Percentiles rank a stretch among this genome's conserved stretches.
Evolutionary conservation across 2,113 vertebrate genomes (phyloP).

Genomic region (Agelaius phoeniceus): DNA sequence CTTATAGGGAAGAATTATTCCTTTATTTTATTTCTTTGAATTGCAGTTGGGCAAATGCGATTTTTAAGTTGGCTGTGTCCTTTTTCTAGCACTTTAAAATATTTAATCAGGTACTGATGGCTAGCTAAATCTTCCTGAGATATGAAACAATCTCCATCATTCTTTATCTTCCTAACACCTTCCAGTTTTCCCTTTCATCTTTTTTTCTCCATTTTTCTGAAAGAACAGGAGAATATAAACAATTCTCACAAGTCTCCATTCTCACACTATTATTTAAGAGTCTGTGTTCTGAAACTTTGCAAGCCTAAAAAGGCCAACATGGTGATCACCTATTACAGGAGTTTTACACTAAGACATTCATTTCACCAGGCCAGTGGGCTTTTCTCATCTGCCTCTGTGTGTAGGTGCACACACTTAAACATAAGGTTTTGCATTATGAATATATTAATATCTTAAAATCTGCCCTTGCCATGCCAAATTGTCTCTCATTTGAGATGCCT

Average conservation of each 20-base stretch:
- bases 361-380: background rate
- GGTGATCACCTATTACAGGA: background rate
- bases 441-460: background rate
- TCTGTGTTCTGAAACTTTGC: background rate
- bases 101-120: background rate
- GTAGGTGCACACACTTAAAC: background rate
- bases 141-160: background rate
- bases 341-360: background rate
- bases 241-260: background rate
- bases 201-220: background rate
- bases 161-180: background rate
- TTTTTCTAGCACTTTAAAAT: constrained; percentile 1
- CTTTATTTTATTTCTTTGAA: constrained; percentile 48
- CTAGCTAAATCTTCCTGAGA: background rate
- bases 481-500: background rate
- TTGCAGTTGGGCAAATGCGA: constrained; percentile 5
- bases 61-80: constrained; percentile 3
- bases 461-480: background rate
- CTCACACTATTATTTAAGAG: background rate
- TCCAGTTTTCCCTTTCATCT: background rate
- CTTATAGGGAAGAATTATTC: background rate
- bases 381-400: background rate
- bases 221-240: background rate
- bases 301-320: background rate
- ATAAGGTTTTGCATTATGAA: background rate